Percentiles rank a stretch among this genome's conserved stretches.
phyloP scores from a whole-genome alignment of 1,140 invertebrate species.

The Meloidogyne chitwoodi region DNA sequence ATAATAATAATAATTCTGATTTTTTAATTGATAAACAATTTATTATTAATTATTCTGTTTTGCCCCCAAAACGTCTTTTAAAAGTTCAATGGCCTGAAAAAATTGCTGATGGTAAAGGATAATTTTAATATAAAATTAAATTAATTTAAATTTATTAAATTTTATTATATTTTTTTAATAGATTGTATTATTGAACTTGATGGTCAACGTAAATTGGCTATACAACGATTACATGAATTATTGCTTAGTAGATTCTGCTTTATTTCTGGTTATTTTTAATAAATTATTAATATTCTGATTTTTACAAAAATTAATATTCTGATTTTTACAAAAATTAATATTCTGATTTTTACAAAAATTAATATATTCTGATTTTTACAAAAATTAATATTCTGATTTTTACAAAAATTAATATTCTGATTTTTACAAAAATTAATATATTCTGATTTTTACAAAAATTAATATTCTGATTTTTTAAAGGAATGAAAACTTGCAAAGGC shows the following conservation, averaged over 20 bases:
- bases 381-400: conserved; percentile 7
- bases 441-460: conserved; percentile 22
- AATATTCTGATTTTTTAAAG: conserved; percentile 61
- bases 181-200: not conserved
- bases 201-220: not conserved
- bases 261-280: not conserved
- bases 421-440: no score
- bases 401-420: conserved; percentile 5
- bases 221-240: not conserved
- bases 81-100: not conserved
- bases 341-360: no score
- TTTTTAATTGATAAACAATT: not conserved
- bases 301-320: no score
- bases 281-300: no score
- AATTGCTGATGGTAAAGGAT: not conserved
- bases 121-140: not conserved
- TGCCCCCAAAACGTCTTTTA: not conserved
- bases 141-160: not conserved
- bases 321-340: no score
- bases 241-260: not conserved
- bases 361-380: conserved; percentile 20
- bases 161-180: not conserved
- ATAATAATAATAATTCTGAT: not conserved
- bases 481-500: conserved; percentile 81
- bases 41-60: not conserved